These are phyloP conservation scores for Drosophila suboccidentalis DNA, from an alignment of 2,888 invertebrate species.

Conservation along the genomic window DNA sequence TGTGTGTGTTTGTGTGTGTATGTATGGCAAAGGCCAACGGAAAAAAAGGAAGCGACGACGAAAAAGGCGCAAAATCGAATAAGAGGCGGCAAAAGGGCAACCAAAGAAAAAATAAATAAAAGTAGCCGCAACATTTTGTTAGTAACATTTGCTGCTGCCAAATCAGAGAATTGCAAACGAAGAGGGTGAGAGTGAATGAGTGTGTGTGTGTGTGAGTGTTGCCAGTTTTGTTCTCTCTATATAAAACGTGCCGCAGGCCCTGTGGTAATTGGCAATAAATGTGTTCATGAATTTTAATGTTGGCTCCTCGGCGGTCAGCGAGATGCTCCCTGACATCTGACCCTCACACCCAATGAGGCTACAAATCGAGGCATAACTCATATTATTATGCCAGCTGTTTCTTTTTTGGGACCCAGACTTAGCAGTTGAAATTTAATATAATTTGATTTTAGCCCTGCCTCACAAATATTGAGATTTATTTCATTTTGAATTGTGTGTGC, in stretches of 20 bases:
- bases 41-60: slow-evolving; percentile 29
- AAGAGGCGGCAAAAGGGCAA: slow-evolving; percentile 54
- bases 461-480: slow-evolving; percentile 78
- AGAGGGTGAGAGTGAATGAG: neutral
- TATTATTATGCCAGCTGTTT: slow-evolving; percentile 76
- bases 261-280: slow-evolving; percentile 83
- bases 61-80: slow-evolving; percentile 60
- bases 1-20: slow-evolving; percentile 47
- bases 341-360: slow-evolving; percentile 13
- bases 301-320: slow-evolving; percentile 64
- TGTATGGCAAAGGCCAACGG: slow-evolving; percentile 14
- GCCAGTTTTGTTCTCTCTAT: slow-evolving; percentile 49
- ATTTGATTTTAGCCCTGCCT: slow-evolving; percentile 66
- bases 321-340: neutral
- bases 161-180: slow-evolving; percentile 45
- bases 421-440: slow-evolving; percentile 69
- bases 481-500: slow-evolving; percentile 70
- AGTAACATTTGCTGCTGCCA: slow-evolving; percentile 57
- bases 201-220: slow-evolving; percentile 11
- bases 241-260: slow-evolving; percentile 69
- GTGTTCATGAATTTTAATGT: slow-evolving; percentile 83
- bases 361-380: slow-evolving; percentile 69
- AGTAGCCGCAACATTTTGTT: slow-evolving; percentile 59
- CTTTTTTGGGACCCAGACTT: slow-evolving; percentile 33
- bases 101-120: slow-evolving; percentile 32